Evolutionary conservation across 2,113 vertebrate species (phyloP), one percentile per base, ranked within the genome.

Genomic region (Taurulus bubalis): DNA sequence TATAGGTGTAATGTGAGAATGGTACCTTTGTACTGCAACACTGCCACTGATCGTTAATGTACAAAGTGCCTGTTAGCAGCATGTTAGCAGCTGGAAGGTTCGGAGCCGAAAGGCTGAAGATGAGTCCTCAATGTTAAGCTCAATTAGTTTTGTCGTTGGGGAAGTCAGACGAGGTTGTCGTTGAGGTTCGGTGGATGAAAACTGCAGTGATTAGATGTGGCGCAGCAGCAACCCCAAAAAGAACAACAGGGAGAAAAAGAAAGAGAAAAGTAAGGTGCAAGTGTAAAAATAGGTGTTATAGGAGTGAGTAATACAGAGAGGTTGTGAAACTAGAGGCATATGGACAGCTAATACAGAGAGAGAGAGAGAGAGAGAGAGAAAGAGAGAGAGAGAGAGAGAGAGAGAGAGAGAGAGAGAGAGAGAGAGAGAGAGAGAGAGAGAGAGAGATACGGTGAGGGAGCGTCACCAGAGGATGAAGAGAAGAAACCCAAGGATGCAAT

Each of bases 51-150:
- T 66, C 24, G n/a, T n/a, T 18, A 51, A 73, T 34, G 63, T 34
- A 24, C 59, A 77, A 76, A 47, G 66, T 58, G 58, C 4, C 12
- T 59, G 9, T n/a, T n/a, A n/a, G n/a, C n/a, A n/a, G 49, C 60
- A 70, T 58, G 75, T 76, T 42, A 7, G 30, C 77, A 72, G 75
- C 51, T 45, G 11, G 32, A 30, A 77, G 74, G 60, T 88, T 67
- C 82, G 28, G 36, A 78, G 59, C 58, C 58, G 79, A 53, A 64
- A 77, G 20, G 58, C 26, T 75, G 47, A 73, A 55, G 63, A 69
- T 2, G 14, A 78, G 36, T 59, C 73, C 36, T 82, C 73, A 74
- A n/a, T 89, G 88, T 85, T 85, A 82, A 71, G 81, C 67, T 84
- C 85, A 80, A 68, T 84, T 82, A 71, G 70, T 75, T 85, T 75